These are phyloP conservation scores for Conistra vaccinii DNA, from an alignment of 2,888 invertebrate species.

Conservation along the genomic window DNA sequence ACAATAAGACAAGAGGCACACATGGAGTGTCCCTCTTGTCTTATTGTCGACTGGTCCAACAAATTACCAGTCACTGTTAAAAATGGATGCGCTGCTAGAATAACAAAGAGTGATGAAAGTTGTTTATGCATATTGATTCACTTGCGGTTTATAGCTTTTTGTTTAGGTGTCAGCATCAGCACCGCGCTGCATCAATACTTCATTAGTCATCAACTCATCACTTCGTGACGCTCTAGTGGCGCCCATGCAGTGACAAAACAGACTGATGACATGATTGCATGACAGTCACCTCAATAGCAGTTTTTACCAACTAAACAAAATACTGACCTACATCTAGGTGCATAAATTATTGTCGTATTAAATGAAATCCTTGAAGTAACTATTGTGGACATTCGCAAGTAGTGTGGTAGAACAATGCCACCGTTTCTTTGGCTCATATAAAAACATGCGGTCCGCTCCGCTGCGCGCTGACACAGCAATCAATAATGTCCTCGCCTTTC, in stretches of 20 bases:
- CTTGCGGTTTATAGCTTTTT: background rate
- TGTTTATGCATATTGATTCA: slow-evolving; percentile 39
- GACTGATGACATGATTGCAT: slow-evolving; percentile 7
- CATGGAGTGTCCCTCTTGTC: background rate
- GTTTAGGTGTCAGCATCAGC: background rate
- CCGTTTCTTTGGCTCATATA: slow-evolving; percentile 37
- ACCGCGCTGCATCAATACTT: background rate
- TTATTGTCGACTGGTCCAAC: background rate
- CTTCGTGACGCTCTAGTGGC: slow-evolving; percentile 27
- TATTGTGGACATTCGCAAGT: slow-evolving; percentile 16
- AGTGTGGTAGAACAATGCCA: slow-evolving; percentile 31
- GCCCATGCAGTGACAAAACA: background rate
- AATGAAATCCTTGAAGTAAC: slow-evolving; percentile 56
- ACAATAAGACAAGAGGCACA: too few species aligned
- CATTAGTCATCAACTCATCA: background rate
- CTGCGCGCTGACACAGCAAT: slow-evolving; percentile 50
- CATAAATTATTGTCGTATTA: slow-evolving; percentile 39
- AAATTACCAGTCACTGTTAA: slow-evolving; percentile 17
- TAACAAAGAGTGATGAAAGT: slow-evolving; percentile 51
- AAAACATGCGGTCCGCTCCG: slow-evolving; percentile 40
- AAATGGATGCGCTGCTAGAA: slow-evolving; percentile 24
- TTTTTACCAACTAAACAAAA: slow-evolving; percentile 37
- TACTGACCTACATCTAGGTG: slow-evolving; percentile 55
- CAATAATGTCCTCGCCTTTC: slow-evolving; percentile 62
- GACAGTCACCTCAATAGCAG: slow-evolving; percentile 1